phyloP scores from a whole-genome alignment of 2,797 vertebrate genomes.

The Pipistrellus pygmaeus region DNA sequence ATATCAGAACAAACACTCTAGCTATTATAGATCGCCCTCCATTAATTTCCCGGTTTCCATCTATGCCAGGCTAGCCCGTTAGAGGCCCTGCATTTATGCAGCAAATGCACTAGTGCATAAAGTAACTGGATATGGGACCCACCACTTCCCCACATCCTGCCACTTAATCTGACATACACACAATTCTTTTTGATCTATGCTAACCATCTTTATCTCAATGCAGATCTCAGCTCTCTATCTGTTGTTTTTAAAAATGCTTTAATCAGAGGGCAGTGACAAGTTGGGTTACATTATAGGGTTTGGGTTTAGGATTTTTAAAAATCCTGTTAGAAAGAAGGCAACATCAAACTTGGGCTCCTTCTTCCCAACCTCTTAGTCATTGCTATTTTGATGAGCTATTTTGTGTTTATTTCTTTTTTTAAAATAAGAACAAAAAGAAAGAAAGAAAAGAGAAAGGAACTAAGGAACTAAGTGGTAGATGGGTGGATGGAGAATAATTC shows the following conservation, averaged over 20 bases:
- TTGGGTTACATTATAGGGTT: constrained; percentile 85
- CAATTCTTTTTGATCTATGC: constrained; percentile 85
- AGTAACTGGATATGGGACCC: constrained; percentile 82
- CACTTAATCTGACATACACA: constrained; percentile 84
- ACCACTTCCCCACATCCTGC: constrained; percentile 85
- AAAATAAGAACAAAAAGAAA: constrained; percentile 38
- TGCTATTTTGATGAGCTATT: constrained; percentile 84
- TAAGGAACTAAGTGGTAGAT: constrained; percentile 58
- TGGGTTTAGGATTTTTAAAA: constrained; percentile 10
- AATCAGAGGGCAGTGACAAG: constrained; percentile 84
- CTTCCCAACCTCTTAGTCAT: constrained; percentile 74
- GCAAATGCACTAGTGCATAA: constrained; percentile 71
- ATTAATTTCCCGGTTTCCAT: constrained; percentile 75
- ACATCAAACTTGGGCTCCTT: constrained; percentile 79
- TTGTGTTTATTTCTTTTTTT: constrained; percentile 74
- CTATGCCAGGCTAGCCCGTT: constrained; percentile 50
- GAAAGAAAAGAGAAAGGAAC: neutral
- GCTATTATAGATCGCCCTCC: constrained; percentile 65
- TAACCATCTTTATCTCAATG: constrained; percentile 84
- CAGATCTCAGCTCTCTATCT: constrained; percentile 86
- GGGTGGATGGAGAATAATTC: constrained; percentile 71
- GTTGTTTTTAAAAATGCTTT: constrained; percentile 85
- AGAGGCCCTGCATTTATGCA: constrained; percentile 68
- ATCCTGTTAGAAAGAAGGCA: constrained; percentile 76
- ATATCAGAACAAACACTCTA: constrained; percentile 76